phyloP scores from a whole-genome alignment of 2,113 vertebrate genomes.

The Delphinus delphis region DNA sequence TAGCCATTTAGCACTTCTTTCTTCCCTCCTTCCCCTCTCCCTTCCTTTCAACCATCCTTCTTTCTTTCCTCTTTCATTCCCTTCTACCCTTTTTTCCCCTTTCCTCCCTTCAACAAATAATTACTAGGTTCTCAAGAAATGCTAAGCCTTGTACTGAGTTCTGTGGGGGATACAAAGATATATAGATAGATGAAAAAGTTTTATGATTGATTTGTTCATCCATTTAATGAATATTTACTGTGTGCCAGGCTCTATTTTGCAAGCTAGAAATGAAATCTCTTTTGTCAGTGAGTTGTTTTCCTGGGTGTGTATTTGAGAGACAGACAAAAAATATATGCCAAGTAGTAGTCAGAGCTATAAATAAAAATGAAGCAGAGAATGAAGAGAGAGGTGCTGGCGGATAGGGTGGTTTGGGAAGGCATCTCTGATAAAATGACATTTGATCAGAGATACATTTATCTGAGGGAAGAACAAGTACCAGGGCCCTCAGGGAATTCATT shows the following conservation, averaged over 20 bases:
- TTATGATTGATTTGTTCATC: not conserved
- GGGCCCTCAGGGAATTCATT: not conserved
- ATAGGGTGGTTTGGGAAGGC: not conserved
- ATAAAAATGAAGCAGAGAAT: not conserved
- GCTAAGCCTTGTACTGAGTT: not conserved
- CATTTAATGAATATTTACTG: not conserved
- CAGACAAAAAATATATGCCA: not conserved
- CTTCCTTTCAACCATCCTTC: not conserved
- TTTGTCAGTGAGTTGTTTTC: not conserved
- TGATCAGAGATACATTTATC: not conserved
- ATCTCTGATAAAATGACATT: not conserved
- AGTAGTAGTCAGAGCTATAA: not conserved
- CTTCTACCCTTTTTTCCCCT: not conserved
- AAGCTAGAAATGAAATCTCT: not conserved
- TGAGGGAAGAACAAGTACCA: not conserved
- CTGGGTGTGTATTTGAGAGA: not conserved
- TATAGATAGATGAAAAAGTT: not conserved
- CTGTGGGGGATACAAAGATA: not conserved
- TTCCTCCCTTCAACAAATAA: not conserved
- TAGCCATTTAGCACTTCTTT: not conserved
- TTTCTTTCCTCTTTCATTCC: not conserved
- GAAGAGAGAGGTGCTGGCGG: not conserved
- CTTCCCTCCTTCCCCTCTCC: not conserved
- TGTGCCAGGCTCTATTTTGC: not conserved
- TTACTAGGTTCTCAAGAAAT: not conserved